Evolutionary conservation across 2,113 vertebrate genomes (phyloP), one percentile per base, ranked within the genome.

Genomic region (Falcunculus frontatus): DNA sequence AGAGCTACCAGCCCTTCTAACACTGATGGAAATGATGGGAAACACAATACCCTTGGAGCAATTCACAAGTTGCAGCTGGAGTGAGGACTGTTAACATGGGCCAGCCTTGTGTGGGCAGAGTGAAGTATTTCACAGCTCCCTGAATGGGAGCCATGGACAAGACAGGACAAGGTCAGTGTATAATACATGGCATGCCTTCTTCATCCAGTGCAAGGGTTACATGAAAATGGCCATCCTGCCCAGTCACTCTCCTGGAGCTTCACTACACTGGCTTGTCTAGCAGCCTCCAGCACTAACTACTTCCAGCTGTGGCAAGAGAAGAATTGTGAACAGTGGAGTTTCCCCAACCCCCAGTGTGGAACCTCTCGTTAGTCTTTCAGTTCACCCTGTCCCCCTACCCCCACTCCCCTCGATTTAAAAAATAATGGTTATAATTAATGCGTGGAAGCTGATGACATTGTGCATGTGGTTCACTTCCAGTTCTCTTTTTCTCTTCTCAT

Each of bases 391-490:
- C 53, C 81, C 94, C 94, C 70, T 65, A 35, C 76, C 90, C 76
- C 56, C 83, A 87, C 85, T 77, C 85, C 94, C 94, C 94, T 91
- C 83, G 82, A 59, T 84, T 26, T 62, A 96, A 96, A 96, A 97
- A 97, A 94, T 56, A 97, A 97, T 79, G 87, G 88, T 82, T 84
- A 93, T 77, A 95, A 96, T 95, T 95, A 97, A 77, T 93, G 94
- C 84, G 89, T 97, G 97, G 96, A 96, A 95, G 93, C 93, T 93
- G 97, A 96, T 84, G 96, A 94, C 63, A 91, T 95, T 92, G 92
- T 97, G 93, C 92, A 96, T 78, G 94, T 83, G 72, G 86, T 96
- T 93, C 80, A 90, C 93, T 96, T 97, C 96, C 96, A 87, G 93
- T 93, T 87, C 90, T 96, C 95, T 75, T 93, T 81, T 75, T 76